A percentile compares a stretch with the other conserved stretches of the same genome.
Evolutionary conservation across 2,888 invertebrate genomes (phyloP).

Genomic region (Marronus borbonicus): DNA sequence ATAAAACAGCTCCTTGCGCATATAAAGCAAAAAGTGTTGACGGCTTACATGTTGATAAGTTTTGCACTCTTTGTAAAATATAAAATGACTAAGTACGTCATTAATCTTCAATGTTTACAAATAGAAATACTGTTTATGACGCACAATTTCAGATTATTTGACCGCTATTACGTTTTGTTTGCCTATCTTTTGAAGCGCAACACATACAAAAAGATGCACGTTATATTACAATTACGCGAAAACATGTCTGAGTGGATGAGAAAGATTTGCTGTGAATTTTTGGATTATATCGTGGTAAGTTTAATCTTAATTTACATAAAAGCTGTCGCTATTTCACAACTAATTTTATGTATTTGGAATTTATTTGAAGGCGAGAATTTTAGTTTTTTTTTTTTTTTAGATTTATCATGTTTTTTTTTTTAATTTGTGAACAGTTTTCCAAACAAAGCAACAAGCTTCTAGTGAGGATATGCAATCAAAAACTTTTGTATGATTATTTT

Average conservation of each 20-base stretch:
- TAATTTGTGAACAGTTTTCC: no score
- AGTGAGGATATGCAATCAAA: no score
- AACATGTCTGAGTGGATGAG: constrained; percentile 1
- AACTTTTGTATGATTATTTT: no score
- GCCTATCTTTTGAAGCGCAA: not conserved
- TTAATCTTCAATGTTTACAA: constrained; percentile 26
- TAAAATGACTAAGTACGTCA: constrained; percentile 10
- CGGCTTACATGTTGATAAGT: not conserved
- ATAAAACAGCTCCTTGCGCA: no score
- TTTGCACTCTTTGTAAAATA: not conserved
- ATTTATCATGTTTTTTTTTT: no score
- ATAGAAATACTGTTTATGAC: constrained; percentile 19
- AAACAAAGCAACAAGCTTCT: no score
- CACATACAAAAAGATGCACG: constrained; percentile 1
- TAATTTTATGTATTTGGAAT: no score
- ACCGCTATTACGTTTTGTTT: not conserved
- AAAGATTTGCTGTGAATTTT: not conserved
- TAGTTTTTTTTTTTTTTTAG: no score
- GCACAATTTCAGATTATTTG: constrained; percentile 5
- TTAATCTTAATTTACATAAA: not conserved
- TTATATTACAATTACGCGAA: not conserved
- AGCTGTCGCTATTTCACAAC: not conserved
- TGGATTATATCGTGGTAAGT: constrained; percentile 24
- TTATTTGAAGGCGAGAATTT: no score
- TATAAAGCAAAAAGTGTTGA: constrained; percentile 1